phyloP scores from a whole-genome alignment of 1,140 invertebrate genomes.

The Berghia stephanieae region DNA sequence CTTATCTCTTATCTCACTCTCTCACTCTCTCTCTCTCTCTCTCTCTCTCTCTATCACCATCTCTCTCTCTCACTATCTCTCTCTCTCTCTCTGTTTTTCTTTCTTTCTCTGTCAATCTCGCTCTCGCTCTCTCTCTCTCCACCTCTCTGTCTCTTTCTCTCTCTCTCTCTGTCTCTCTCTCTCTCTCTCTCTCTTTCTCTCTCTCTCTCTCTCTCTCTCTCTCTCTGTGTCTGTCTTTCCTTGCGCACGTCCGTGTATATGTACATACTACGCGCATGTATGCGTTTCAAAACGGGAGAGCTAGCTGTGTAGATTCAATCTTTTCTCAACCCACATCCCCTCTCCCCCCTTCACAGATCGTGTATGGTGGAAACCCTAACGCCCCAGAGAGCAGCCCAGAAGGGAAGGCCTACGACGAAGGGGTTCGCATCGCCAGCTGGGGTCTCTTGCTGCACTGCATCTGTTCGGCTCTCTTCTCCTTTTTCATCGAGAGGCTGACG shows the following conservation, averaged over 20 bases:
- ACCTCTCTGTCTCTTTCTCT: no score
- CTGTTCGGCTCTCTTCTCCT: conserved; percentile 66
- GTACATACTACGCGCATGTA: no score
- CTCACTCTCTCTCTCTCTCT: no score
- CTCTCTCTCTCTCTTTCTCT: conserved; percentile 3
- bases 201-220: conserved; percentile 11
- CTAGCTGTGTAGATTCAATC: neutral
- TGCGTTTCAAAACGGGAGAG: neutral
- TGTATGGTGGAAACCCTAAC: conserved; percentile 68
- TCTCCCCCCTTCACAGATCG: conserved; percentile 36
- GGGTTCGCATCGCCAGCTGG: conserved; percentile 70
- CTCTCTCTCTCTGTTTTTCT: no score
- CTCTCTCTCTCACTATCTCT: no score
- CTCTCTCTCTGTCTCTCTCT: neutral
- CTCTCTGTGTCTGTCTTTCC: neutral
- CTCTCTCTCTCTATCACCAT: no score
- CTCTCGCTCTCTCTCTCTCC: no score
- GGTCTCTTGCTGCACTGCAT: conserved; percentile 69
- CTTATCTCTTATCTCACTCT: no score
- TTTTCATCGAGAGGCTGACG: conserved; percentile 66
- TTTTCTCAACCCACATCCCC: neutral
- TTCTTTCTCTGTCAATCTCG: no score
- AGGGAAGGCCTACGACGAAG: conserved; percentile 67
- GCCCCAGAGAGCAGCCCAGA: conserved; percentile 58
- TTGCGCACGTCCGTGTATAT: no score